Evolutionary conservation across 2,797 vertebrate species (phyloP).

Genomic region (Bryconaethiops microstoma): DNA sequence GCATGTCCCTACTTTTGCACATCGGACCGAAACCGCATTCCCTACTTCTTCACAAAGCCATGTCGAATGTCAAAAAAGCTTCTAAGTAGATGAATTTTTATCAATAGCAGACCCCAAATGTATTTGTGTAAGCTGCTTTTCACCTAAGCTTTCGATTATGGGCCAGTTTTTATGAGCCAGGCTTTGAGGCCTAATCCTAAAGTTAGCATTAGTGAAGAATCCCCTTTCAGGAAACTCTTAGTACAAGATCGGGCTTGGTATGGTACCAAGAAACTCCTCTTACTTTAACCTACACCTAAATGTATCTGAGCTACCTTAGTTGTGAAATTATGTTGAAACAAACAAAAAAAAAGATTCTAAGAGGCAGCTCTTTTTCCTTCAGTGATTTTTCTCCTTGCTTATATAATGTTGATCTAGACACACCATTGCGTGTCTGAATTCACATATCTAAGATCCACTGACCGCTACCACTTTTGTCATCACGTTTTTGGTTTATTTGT

Average conservation of each 20-base stretch:
- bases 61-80: slow-evolving; percentile 41
- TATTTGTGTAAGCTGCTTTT: slow-evolving; percentile 41
- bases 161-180: slow-evolving; percentile 36
- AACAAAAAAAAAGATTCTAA: slow-evolving; percentile 11
- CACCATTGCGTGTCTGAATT: not conserved
- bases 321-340: slow-evolving; percentile 10
- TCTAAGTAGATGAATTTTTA: slow-evolving; percentile 5
- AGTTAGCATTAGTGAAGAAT: slow-evolving; percentile 17
- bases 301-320: slow-evolving; percentile 41
- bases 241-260: slow-evolving; percentile 18
- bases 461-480: not conserved
- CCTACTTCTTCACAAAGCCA: slow-evolving; percentile 46
- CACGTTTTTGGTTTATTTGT: slow-evolving; percentile 1
- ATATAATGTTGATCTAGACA: slow-evolving; percentile 11
- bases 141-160: slow-evolving; percentile 31
- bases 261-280: slow-evolving; percentile 24
- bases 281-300: slow-evolving; percentile 23
- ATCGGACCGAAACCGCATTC: slow-evolving; percentile 28
- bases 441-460: slow-evolving; percentile 4
- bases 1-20: slow-evolving; percentile 32
- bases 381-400: slow-evolving; percentile 2
- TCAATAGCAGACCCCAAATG: slow-evolving; percentile 12
- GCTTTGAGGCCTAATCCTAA: slow-evolving; percentile 24
- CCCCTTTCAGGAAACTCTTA: slow-evolving; percentile 29
- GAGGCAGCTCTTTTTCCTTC: slow-evolving; percentile 25